A percentile compares a stretch with the other conserved stretches of the same genome.
These are phyloP conservation scores for Melanitta fusca DNA, from an alignment of 2,797 vertebrate genomes.

Conservation along the genomic window DNA sequence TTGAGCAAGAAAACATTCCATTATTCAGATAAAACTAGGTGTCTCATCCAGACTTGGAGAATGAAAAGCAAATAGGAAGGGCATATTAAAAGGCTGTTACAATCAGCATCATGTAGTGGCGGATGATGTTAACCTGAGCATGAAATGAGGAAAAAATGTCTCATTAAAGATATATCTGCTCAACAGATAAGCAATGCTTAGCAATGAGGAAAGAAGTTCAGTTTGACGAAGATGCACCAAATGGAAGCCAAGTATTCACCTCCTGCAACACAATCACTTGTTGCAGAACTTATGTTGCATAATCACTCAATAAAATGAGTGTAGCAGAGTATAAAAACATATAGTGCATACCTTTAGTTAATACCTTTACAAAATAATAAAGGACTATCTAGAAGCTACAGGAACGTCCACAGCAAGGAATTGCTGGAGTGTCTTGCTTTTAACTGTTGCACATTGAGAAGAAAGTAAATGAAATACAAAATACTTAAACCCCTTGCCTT, in stretches of 20 bases:
- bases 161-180: not conserved
- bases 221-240: not conserved
- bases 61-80: not conserved
- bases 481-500: not conserved
- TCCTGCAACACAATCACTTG: not conserved
- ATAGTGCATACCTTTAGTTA: not conserved
- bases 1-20: not conserved
- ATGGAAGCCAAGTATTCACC: not conserved
- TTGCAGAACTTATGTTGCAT: not conserved
- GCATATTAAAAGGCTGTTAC: not conserved
- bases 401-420: not conserved
- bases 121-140: not conserved
- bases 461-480: not conserved
- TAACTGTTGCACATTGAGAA: not conserved
- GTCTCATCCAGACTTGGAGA: not conserved
- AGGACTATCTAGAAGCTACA: not conserved
- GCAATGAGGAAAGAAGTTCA: not conserved
- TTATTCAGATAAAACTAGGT: not conserved
- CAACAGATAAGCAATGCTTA: not conserved
- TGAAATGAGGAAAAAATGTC: not conserved
- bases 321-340: not conserved
- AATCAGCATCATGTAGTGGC: not conserved
- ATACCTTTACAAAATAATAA: not conserved
- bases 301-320: not conserved
- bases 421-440: not conserved